A percentile compares a stretch with the other conserved stretches of the same genome.
Conservation (phyloP, 1,140 invertebrate species). For the Anoplolepis gracilipes region DNA sequence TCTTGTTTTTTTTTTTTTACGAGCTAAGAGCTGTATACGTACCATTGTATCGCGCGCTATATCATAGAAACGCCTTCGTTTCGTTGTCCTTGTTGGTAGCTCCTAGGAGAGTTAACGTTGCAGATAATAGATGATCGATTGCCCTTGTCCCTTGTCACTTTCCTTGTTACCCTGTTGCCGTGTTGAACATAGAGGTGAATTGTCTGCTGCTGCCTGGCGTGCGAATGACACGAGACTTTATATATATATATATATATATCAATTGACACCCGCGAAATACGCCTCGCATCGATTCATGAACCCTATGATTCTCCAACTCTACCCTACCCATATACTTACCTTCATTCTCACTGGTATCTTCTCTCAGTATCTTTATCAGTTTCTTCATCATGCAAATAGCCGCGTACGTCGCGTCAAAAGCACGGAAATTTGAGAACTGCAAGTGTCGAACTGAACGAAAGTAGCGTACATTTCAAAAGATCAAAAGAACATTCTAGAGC, state of each 20-base stretch:
- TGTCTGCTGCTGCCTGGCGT: constrained; percentile 62
- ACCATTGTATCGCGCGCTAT: constrained; percentile 58
- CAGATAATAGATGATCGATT: constrained; percentile 62
- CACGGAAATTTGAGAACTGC: constrained; percentile 2
- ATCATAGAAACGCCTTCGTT: constrained; percentile 55
- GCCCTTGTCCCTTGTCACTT: constrained; percentile 39
- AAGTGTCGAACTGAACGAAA: constrained; percentile 3
- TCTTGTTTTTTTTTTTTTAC: not conserved
- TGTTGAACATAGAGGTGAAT: constrained; percentile 62
- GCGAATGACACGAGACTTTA: constrained; percentile 62
- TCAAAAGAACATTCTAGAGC: constrained; percentile 25
- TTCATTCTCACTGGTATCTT: constrained; percentile 72
- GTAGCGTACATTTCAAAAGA: not conserved
- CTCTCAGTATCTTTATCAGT: constrained; percentile 69
- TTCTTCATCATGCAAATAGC: constrained; percentile 55
- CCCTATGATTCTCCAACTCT: constrained; percentile 48
- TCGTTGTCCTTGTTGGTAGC: constrained; percentile 59
- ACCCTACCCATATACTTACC: constrained; percentile 65
- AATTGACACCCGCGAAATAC: constrained; percentile 63
- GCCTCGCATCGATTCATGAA: constrained; percentile 68
- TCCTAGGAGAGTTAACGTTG: constrained; percentile 58
- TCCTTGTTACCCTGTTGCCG: constrained; percentile 52
- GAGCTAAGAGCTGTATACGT: constrained; percentile 55
- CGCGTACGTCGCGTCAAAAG: constrained; percentile 11
- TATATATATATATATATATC: constrained; percentile 40